These are phyloP conservation scores for Turdus rufiventris DNA, from an alignment of 2,113 vertebrate genomes.

Conservation along the genomic window DNA sequence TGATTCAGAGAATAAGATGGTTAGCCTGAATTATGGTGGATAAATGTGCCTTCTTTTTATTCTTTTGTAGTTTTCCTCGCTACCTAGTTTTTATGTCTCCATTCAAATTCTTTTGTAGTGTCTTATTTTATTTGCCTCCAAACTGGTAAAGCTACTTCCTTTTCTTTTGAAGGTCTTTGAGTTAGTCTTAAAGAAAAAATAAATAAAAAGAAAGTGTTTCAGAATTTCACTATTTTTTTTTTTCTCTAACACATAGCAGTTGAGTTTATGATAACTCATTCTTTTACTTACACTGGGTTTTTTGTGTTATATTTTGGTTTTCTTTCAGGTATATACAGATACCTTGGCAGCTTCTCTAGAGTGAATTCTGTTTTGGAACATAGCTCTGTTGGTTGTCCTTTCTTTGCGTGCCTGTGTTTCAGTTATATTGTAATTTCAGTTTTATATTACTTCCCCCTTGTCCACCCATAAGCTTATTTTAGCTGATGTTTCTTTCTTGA, in stretches of 20 bases:
- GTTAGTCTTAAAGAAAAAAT: background rate
- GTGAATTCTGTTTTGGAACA: background rate
- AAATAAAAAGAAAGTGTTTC: background rate
- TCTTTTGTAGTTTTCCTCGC: background rate
- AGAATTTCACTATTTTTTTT: background rate
- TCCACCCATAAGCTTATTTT: constrained; percentile 52
- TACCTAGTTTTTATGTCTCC: background rate
- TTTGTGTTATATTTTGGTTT: background rate
- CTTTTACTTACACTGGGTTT: background rate
- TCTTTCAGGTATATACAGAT: background rate
- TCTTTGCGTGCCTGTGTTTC: background rate
- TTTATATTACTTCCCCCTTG: constrained; percentile 53
- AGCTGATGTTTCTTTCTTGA: constrained; percentile 43
- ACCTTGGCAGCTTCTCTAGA: background rate
- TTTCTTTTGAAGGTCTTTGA: background rate
- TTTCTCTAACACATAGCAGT: background rate
- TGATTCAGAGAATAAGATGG: background rate
- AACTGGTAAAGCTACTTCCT: background rate
- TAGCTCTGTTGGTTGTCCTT: background rate
- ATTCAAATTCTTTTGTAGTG: background rate
- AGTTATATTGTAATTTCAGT: background rate
- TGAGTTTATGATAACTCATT: background rate
- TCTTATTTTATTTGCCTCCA: background rate
- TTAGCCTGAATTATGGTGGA: background rate
- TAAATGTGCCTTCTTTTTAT: background rate